phyloP scores from a whole-genome alignment of 2,113 vertebrate species.

The Syrmaticus mikado region DNA sequence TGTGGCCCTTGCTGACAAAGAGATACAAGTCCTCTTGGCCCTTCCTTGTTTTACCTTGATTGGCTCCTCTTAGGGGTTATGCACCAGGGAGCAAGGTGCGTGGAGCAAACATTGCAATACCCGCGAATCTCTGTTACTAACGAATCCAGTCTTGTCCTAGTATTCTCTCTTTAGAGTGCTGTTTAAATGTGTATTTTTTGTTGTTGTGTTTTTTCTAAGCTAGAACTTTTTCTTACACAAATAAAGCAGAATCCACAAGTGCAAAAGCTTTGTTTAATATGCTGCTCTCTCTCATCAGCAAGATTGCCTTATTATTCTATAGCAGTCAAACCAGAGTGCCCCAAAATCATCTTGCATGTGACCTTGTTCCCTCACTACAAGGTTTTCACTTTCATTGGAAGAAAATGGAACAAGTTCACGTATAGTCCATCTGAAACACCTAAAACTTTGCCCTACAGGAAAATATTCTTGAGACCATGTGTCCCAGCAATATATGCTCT shows the following conservation, averaged over 20 bases:
- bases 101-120: background rate
- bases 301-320: rapidly evolving
- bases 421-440: background rate
- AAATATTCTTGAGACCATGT: rapidly evolving
- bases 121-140: constrained; percentile 52
- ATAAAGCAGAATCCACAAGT: background rate
- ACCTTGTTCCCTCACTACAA: background rate
- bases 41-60: background rate
- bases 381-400: background rate
- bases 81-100: background rate
- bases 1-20: rapidly evolving
- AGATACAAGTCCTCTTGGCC: background rate
- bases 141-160: background rate
- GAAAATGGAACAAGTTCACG: background rate
- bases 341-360: background rate
- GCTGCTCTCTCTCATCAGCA: background rate
- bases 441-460: background rate
- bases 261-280: background rate
- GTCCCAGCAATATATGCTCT: background rate
- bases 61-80: rapidly evolving
- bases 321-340: background rate
- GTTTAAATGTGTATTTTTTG: background rate
- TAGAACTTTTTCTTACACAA: background rate
- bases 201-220: background rate
- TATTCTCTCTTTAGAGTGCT: background rate